Conservation (phyloP, 2,888 invertebrate genomes). For the Amiota minor region DNA sequence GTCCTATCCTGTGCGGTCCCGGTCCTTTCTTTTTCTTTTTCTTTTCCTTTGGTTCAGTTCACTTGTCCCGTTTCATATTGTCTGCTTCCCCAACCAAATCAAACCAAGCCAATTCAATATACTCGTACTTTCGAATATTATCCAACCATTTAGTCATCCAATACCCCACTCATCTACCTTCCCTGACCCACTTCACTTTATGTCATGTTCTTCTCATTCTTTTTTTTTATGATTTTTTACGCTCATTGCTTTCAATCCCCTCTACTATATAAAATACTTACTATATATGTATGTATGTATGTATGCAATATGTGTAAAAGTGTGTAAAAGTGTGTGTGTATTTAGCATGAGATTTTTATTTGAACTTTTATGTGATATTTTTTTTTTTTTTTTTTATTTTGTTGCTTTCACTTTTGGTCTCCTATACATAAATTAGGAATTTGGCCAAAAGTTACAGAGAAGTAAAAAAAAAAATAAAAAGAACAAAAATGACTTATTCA, state of each 20-base stretch:
- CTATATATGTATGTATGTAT: conserved; percentile 17
- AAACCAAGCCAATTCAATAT: no score
- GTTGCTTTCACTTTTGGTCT: neutral
- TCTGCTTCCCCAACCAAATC: no score
- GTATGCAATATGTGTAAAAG: conserved; percentile 38
- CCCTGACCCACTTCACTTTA: no score
- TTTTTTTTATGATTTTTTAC: neutral
- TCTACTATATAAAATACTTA: neutral
- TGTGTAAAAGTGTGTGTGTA: conserved; percentile 30
- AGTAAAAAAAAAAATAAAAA: conserved; percentile 7
- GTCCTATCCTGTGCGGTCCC: no score
- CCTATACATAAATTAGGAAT: neutral
- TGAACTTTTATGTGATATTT: conserved; percentile 49
- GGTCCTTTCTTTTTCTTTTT: no score
- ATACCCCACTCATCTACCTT: no score
- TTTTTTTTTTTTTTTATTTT: neutral
- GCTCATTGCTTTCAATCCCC: neutral
- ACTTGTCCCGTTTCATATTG: no score
- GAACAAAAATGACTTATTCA: neutral
- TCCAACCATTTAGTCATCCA: no score
- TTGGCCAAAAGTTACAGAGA: neutral
- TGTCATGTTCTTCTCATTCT: neutral
- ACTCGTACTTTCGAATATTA: no score
- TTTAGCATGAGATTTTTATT: conserved; percentile 66
- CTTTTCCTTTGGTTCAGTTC: no score